Conservation (phyloP, 1,140 invertebrate species). For the Battus philenor region DNA sequence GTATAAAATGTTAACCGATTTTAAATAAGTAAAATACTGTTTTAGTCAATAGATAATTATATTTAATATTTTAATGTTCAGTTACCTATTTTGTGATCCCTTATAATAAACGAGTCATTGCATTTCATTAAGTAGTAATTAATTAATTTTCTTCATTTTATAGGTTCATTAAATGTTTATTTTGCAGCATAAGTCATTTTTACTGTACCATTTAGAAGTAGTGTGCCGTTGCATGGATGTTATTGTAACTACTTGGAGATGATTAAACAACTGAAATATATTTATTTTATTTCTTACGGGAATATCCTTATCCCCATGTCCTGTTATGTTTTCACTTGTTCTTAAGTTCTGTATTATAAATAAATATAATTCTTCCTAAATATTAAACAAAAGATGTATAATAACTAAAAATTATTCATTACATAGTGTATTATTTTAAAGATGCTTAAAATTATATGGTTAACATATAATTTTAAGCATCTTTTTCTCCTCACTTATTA, state of each 20-base stretch:
- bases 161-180: conserved; percentile 33
- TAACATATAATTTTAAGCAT: no score
- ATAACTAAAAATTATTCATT: no score
- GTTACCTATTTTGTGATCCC: conserved; percentile 43
- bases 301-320: no score
- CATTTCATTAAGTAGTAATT: conserved; percentile 7
- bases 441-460: no score
- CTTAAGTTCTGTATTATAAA: no score
- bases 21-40: conserved; percentile 5
- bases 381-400: no score
- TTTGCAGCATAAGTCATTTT: conserved; percentile 62
- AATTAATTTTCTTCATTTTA: conserved; percentile 23
- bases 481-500: no score
- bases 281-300: conserved; percentile 27
- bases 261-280: conserved; percentile 61
- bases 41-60: conserved; percentile 13
- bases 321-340: no score
- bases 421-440: no score
- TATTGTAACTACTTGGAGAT: conserved; percentile 68
- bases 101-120: conserved; percentile 16
- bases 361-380: no score
- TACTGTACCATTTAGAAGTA: conserved; percentile 64
- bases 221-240: conserved; percentile 71
- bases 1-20: conserved; percentile 15
- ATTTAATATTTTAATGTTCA: conserved; percentile 18